These are phyloP conservation scores for Dunckerocampus dactyliophorus DNA, from an alignment of 2,113 vertebrate species.

Conservation along the genomic window DNA sequence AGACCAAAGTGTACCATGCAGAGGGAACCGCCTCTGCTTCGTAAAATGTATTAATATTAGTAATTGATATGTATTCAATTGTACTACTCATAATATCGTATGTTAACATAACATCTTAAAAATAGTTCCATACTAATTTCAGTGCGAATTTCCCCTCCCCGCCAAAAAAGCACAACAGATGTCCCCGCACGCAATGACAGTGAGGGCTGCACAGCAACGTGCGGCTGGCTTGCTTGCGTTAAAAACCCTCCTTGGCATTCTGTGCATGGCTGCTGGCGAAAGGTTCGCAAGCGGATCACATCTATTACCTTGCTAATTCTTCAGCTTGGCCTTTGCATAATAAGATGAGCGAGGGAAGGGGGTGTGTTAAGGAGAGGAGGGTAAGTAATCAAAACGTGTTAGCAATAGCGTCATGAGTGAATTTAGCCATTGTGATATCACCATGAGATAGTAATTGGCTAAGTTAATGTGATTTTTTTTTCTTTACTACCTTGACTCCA, in stretches of 20 bases:
- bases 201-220: slow-evolving; percentile 33
- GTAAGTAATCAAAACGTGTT: slow-evolving; percentile 55
- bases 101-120: too few relatives aligned
- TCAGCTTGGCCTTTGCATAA: slow-evolving; percentile 65
- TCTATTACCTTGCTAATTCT: slow-evolving; percentile 68
- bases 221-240: slow-evolving; percentile 22
- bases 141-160: neutral
- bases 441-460: slow-evolving; percentile 44
- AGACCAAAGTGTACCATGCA: too few relatives aligned
- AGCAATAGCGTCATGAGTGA: slow-evolving; percentile 60
- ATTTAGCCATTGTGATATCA: slow-evolving; percentile 33
- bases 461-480: slow-evolving; percentile 42
- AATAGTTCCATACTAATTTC: neutral
- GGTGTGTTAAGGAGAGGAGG: slow-evolving; percentile 27
- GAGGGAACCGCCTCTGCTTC: too few relatives aligned
- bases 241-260: slow-evolving; percentile 60
- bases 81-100: too few relatives aligned
- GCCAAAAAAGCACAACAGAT: neutral
- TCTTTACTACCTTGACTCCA: slow-evolving; percentile 14
- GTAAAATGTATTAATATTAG: too few relatives aligned
- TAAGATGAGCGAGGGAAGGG: slow-evolving; percentile 36
- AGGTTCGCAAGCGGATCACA: slow-evolving; percentile 66
- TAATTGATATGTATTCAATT: too few relatives aligned
- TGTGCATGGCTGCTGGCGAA: slow-evolving; percentile 40
- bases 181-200: slow-evolving; percentile 16